phyloP scores from a whole-genome alignment of 2,797 vertebrate genomes.

The Acipenser ruthenus region DNA sequence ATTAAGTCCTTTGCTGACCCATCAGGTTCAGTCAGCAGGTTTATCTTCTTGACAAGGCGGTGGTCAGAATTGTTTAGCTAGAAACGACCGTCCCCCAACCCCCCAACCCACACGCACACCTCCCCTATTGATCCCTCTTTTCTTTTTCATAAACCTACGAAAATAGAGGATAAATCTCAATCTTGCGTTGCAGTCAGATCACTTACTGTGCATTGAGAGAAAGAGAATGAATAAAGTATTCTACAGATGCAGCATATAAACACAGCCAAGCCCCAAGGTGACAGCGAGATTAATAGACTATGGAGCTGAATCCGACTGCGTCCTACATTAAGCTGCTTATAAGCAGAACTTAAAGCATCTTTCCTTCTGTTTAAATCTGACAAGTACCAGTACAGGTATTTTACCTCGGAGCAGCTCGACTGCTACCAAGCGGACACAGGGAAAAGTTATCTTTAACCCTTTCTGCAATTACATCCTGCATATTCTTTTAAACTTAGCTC shows the following conservation, averaged over 20 bases:
- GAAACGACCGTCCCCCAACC: neutral
- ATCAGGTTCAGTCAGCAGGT: too few species aligned
- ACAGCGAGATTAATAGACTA: conserved; percentile 46
- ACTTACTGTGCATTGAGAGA: conserved; percentile 47
- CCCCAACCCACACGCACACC: neutral
- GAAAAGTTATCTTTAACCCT: too few species aligned
- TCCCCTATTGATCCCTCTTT: neutral
- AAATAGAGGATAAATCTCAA: conserved; percentile 43
- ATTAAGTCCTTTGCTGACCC: too few species aligned
- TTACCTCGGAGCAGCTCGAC: too few species aligned
- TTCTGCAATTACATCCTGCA: too few species aligned
- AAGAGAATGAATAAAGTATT: conserved; percentile 44
- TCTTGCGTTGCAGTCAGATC: conserved; percentile 50
- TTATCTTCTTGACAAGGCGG: too few species aligned
- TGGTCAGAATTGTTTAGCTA: too few species aligned
- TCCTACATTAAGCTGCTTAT: conserved; percentile 34
- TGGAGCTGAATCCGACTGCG: conserved; percentile 39
- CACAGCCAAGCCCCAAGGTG: conserved; percentile 35
- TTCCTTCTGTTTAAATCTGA: neutral
- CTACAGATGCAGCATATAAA: conserved; percentile 37
- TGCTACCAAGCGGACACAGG: too few species aligned
- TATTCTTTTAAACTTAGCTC: too few species aligned
- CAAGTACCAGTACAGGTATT: neutral
- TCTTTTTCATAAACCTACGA: neutral
- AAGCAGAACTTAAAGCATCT: conserved; percentile 11